Evolutionary conservation across 2,888 invertebrate species (phyloP).

Genomic region (Heliconius erato): DNA sequence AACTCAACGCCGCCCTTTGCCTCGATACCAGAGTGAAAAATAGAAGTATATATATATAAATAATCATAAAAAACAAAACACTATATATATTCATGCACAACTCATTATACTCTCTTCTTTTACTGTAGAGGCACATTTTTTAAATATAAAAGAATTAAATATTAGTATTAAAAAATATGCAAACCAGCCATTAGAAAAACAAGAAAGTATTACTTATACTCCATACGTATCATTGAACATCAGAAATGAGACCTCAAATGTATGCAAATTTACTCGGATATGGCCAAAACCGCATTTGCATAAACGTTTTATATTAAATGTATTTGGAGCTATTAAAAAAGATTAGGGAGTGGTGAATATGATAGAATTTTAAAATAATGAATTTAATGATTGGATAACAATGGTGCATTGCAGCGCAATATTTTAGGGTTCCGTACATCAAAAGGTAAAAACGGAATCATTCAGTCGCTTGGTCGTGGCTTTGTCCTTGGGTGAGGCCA

Average conservation of each 20-base stretch:
- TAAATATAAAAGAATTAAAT: conserved; percentile 1
- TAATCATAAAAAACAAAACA: too few relatives aligned
- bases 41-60: too few relatives aligned
- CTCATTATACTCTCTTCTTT: not conserved
- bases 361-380: conserved; percentile 3
- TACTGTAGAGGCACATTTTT: not conserved
- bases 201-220: conserved; percentile 74
- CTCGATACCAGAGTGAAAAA: too few relatives aligned
- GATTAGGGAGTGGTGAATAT: conserved; percentile 56
- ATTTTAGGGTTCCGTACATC: too few relatives aligned
- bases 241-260: conserved; percentile 73
- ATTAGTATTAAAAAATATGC: conserved; percentile 59
- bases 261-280: conserved; percentile 71
- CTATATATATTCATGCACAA: not conserved
- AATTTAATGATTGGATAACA: not conserved
- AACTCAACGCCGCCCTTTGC: too few relatives aligned
- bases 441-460: too few relatives aligned
- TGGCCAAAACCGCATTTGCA: conserved; percentile 68
- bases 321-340: conserved; percentile 67
- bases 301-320: conserved; percentile 69
- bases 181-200: conserved; percentile 66
- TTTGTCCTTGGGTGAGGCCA: too few relatives aligned
- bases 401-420: not conserved
- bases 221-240: conserved; percentile 77
- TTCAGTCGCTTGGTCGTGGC: too few relatives aligned